Percentiles rank a stretch among this genome's conserved stretches.
Conservation (phyloP, 2,113 vertebrate species). For the Malurus melanocephalus region DNA sequence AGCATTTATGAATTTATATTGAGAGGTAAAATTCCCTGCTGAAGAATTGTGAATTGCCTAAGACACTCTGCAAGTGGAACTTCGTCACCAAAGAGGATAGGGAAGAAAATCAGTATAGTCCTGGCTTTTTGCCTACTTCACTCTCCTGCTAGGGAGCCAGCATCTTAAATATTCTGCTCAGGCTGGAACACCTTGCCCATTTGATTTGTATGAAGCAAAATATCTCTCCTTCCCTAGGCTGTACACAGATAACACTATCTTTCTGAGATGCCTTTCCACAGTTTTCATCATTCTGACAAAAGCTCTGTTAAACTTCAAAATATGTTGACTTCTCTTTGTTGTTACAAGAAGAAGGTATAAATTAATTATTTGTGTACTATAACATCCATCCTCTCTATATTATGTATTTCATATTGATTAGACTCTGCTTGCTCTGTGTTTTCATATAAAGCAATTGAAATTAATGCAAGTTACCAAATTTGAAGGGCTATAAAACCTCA, state of each 20-base stretch:
- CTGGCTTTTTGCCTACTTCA: background rate
- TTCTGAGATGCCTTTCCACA: background rate
- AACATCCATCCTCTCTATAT: constrained; percentile 62
- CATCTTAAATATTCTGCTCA: background rate
- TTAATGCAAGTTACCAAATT: constrained; percentile 19
- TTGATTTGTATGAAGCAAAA: background rate
- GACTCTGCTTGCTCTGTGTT: constrained; percentile 31
- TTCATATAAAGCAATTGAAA: constrained; percentile 47
- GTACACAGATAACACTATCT: background rate
- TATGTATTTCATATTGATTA: constrained; percentile 70
- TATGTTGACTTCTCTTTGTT: constrained; percentile 56
- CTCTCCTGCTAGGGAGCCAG: background rate
- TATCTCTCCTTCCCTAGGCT: background rate
- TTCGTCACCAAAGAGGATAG: background rate
- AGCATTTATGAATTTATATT: background rate
- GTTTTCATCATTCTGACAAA: constrained; percentile 16
- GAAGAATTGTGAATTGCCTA: background rate
- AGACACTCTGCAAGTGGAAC: background rate
- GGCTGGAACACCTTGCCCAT: background rate
- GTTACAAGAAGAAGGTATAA: constrained; percentile 64
- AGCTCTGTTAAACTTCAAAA: constrained; percentile 66
- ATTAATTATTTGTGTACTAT: constrained; percentile 69
- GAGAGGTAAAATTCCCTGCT: background rate
- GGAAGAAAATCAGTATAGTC: background rate
- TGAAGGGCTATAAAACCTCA: background rate